Conservation (phyloP, 2,888 invertebrate genomes). For the Athalia cordata region DNA sequence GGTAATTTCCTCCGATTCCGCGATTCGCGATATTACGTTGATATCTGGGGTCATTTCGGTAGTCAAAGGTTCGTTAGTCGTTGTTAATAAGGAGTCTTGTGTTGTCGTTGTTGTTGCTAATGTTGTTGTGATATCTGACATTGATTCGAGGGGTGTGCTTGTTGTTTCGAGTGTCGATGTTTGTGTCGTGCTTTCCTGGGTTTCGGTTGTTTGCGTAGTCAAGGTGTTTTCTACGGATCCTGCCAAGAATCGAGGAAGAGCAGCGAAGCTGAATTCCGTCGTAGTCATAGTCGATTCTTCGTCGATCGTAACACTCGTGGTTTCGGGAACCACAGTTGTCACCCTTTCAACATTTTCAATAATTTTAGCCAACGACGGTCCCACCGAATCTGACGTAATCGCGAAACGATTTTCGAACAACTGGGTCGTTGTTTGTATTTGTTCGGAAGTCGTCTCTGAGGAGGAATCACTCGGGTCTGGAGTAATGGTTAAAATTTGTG, state of each 20-base stretch:
- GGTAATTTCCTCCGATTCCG: constrained; percentile 17
- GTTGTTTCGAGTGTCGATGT: constrained; percentile 35
- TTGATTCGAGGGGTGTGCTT: neutral
- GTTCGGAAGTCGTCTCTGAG: neutral
- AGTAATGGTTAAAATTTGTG: neutral
- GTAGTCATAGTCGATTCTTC: constrained; percentile 43
- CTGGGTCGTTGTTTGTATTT: neutral
- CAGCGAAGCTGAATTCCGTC: constrained; percentile 47
- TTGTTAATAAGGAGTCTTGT: constrained; percentile 26
- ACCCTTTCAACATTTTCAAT: constrained; percentile 7
- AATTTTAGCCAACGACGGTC: constrained; percentile 6
- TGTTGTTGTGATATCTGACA: neutral
- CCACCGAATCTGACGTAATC: constrained; percentile 1
- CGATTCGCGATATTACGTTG: neutral
- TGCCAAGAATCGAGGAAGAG: constrained; percentile 55
- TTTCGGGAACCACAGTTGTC: constrained; percentile 42
- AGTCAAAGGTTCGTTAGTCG: constrained; percentile 10
- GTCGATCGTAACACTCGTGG: constrained; percentile 45
- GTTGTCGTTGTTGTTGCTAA: constrained; percentile 14
- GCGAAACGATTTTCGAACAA: neutral
- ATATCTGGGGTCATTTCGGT: constrained; percentile 25
- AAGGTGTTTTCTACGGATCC: constrained; percentile 60
- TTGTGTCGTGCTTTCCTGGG: constrained; percentile 38
- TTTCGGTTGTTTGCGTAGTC: constrained; percentile 45
- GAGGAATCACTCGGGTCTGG: constrained; percentile 4